Percentiles rank a stretch among this genome's conserved stretches.
These are phyloP conservation scores for Lithophane socia DNA, from an alignment of 2,888 invertebrate genomes.

Conservation along the genomic window DNA sequence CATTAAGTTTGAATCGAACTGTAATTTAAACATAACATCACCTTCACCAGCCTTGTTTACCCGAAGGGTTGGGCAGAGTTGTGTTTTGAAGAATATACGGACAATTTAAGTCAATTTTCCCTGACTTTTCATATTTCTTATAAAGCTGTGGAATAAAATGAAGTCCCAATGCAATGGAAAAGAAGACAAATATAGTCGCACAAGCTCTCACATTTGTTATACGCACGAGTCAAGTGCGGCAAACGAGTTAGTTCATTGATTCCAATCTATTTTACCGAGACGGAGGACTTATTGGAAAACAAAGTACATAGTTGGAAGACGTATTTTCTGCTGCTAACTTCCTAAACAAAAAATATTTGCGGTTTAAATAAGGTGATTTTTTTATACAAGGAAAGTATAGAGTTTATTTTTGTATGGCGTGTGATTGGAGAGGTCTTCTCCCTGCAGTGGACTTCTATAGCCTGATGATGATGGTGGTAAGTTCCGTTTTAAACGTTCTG, in stretches of 20 bases:
- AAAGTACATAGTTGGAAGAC: neutral
- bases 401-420: neutral
- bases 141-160: neutral
- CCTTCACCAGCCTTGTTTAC: accelerated
- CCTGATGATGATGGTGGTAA: neutral
- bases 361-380: neutral
- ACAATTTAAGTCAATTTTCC: too few relatives aligned
- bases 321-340: neutral
- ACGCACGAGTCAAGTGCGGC: constrained; percentile 22
- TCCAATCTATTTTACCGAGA: constrained; percentile 32
- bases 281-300: neutral
- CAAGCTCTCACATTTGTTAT: constrained; percentile 1
- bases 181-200: neutral
- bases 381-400: neutral
- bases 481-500: neutral
- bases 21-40: too few relatives aligned
- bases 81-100: too few relatives aligned
- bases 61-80: too few relatives aligned
- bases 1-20: too few relatives aligned
- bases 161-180: neutral
- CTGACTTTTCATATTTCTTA: neutral
- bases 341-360: neutral
- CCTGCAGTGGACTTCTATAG: neutral
- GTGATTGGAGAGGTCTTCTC: too few relatives aligned
- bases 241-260: constrained; percentile 36